These are phyloP conservation scores for Crocodylus rhombifer DNA, from an alignment of 2,797 vertebrate genomes.

Conservation along the genomic window DNA sequence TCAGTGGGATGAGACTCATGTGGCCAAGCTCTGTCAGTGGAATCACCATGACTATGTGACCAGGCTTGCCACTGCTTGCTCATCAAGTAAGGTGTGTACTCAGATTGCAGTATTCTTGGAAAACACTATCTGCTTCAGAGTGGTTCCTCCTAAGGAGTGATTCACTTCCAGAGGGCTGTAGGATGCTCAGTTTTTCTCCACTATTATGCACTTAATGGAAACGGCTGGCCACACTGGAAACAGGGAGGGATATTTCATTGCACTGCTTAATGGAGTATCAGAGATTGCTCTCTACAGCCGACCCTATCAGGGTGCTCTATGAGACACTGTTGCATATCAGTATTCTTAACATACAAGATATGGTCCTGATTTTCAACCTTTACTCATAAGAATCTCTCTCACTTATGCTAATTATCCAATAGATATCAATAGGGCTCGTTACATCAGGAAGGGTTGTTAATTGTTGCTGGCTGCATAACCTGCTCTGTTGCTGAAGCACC, in stretches of 20 bases:
- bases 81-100: not conserved
- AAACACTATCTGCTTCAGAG: too few species aligned
- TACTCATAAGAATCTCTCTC: not conserved
- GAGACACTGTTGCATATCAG: not conserved
- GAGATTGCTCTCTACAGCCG: not conserved
- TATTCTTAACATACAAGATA: not conserved
- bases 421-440: not conserved
- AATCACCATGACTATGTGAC: not conserved
- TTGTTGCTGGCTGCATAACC: constrained; percentile 7
- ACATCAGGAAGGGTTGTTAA: not conserved
- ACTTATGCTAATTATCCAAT: not conserved
- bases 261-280: not conserved
- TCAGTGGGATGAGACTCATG: not conserved
- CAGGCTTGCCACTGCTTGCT: not conserved
- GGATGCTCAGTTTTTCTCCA: not conserved
- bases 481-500: not conserved
- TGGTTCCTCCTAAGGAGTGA: too few species aligned
- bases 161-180: too few species aligned
- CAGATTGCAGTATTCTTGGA: too few species aligned
- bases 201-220: not conserved
- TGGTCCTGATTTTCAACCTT: not conserved
- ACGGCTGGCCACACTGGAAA: not conserved
- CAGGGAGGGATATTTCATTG: not conserved
- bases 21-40: not conserved
- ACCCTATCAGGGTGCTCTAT: not conserved